A percentile compares a stretch with the other conserved stretches of the same genome.
Evolutionary conservation across 2,797 vertebrate species (phyloP).

Genomic region (Simalia tracyae): DNA sequence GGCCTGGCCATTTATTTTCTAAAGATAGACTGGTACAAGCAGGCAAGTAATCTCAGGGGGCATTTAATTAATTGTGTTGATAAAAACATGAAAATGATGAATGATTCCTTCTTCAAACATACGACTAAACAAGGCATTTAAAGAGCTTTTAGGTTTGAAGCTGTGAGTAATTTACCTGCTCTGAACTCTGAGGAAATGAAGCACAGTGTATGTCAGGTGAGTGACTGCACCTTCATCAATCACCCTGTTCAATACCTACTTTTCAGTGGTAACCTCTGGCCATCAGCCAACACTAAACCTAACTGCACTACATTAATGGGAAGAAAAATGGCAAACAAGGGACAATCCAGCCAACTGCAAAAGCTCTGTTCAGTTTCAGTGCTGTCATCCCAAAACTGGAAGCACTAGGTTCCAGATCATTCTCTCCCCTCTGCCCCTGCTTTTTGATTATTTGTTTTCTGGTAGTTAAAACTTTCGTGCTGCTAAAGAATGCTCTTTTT

Average conservation of each 20-base stretch:
- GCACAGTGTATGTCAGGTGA: conserved; percentile 40
- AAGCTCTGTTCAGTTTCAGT: neutral
- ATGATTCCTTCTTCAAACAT: conserved; percentile 46
- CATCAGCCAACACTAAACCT: conserved; percentile 31
- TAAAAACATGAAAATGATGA: conserved; percentile 59
- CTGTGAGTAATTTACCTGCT: conserved; percentile 40
- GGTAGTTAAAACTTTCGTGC: neutral
- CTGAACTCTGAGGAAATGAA: conserved; percentile 58
- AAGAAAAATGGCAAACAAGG: conserved; percentile 33
- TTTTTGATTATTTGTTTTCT: neutral
- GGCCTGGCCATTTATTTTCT: conserved; percentile 19
- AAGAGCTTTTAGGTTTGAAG: conserved; percentile 38
- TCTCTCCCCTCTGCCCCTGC: neutral
- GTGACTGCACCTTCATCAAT: conserved; percentile 54
- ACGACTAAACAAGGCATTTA: conserved; percentile 30
- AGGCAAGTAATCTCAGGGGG: conserved; percentile 32
- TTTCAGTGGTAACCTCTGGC: conserved; percentile 42
- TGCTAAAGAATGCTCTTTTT: neutral
- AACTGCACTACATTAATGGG: conserved; percentile 26
- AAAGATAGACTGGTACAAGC: conserved; percentile 48
- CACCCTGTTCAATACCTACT: conserved; percentile 40
- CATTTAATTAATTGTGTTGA: conserved; percentile 59
- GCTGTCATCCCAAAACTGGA: accelerated
- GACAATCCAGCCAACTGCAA: conserved; percentile 19
- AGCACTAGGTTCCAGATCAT: neutral